Base-by-base conservation (phyloP, 2,797 vertebrate species). In the Melanotaenia parkinsoni region DNA sequence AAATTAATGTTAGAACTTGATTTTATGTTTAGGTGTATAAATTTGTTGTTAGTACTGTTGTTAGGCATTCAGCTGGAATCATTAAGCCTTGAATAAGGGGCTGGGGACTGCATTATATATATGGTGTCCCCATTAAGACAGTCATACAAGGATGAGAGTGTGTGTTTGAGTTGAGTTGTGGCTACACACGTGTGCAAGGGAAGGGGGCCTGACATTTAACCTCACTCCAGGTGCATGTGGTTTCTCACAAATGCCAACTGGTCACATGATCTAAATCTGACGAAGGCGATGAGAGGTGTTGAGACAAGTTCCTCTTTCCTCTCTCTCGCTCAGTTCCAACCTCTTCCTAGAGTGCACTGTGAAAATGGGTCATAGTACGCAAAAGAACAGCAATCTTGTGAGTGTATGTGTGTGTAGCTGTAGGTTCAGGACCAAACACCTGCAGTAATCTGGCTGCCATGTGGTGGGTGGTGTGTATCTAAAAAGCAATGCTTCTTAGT, bases 181-280 rank as follows among this genome's bases (percentile, higher is more conserved):
- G 81, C 59, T 73, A 50, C 16, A 56, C 66, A 12, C n/a, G 57
- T 67, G 70, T 68, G 56, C 28, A 30, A 62, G 79, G 59, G 67
- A 69, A 74, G 71, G 81, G 79, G 70, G 67, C 66, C 70, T 96
- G 95, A 96, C 95, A 96, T 96, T 96, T 96, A 95, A 95, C 95
- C 92, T 93, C 90, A 87, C 86, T 93, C 95, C 96, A 96, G 96
- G 95, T 96, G 96, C 94, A 83, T 96, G 95, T 92, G 96, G 96
- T 96, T 97, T 96, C 83, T 95, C 90, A 95, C 94, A 95, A 95
- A 96, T 95, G 95, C 95, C 95, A 96, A 74, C 65, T 89, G 88
- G 88, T 95, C 95, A 96, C 94, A 90, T 94, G 94, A 94, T 91
- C 90, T 88, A 75, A 89, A 92, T 91, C 84, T 92, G 92, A 94